These are phyloP conservation scores for Corydoras sp. DNA, from an alignment of 2,113 vertebrate genomes.

Conservation along the genomic window DNA sequence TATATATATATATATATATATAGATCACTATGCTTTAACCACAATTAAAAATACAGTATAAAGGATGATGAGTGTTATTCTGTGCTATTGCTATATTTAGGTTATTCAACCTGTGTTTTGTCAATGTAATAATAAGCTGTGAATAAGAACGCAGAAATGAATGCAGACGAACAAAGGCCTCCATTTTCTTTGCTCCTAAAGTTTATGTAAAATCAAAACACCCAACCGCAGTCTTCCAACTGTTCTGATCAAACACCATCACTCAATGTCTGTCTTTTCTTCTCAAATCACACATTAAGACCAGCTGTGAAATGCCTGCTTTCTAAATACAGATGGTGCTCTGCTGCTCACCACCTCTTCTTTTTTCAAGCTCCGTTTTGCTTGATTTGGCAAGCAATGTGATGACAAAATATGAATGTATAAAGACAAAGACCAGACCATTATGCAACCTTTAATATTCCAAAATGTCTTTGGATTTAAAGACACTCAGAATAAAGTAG, in stretches of 20 bases:
- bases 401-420: no score
- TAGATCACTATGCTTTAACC: neutral
- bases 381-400: no score
- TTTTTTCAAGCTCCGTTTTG: neutral
- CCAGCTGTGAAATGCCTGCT: slow-evolving; percentile 1
- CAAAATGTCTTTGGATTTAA: no score
- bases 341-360: neutral
- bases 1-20: neutral
- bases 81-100: neutral
- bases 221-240: slow-evolving; percentile 15
- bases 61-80: neutral
- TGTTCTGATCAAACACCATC: slow-evolving; percentile 26
- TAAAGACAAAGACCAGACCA: neutral
- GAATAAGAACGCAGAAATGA: neutral
- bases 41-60: neutral
- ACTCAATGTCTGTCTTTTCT: slow-evolving; percentile 2
- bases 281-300: neutral
- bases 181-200: slow-evolving; percentile 15
- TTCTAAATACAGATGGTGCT: neutral
- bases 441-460: no score
- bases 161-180: slow-evolving; percentile 1
- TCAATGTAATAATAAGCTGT: neutral
- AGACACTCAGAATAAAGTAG: no score
- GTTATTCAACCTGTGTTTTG: neutral
- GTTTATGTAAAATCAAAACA: slow-evolving; percentile 17